These are phyloP conservation scores for Gymnocheta viridis DNA, from an alignment of 2,888 invertebrate species.

Conservation along the genomic window DNA sequence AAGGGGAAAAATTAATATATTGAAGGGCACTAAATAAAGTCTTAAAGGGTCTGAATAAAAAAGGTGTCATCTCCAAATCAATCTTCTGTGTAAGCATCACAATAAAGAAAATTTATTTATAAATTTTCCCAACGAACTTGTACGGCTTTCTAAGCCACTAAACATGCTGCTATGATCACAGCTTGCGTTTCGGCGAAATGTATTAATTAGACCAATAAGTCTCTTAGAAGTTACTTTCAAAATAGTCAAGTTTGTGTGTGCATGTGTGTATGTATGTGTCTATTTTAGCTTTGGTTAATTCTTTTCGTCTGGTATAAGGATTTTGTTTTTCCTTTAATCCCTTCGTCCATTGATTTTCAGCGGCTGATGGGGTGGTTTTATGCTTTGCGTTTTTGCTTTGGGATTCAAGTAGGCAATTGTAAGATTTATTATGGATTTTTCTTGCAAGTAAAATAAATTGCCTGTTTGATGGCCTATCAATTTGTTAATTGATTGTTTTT, in stretches of 20 bases:
- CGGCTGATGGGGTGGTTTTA: background rate
- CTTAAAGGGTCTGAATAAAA: too few species aligned
- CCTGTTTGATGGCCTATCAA: constrained; percentile 70
- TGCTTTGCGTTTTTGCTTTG: background rate
- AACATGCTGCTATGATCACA: too few species aligned
- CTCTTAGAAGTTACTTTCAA: background rate
- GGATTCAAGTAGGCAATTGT: constrained; percentile 59
- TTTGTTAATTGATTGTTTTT: constrained; percentile 72
- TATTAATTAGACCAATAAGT: constrained; percentile 51
- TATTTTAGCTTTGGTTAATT: background rate
- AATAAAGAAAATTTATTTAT: too few species aligned
- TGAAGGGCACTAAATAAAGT: too few species aligned
- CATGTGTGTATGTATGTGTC: background rate
- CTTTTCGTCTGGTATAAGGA: constrained; percentile 17
- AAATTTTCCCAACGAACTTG: too few species aligned
- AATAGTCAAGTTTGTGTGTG: background rate
- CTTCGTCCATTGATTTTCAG: background rate
- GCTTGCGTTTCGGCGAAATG: constrained; percentile 37
- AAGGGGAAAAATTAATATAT: too few species aligned
- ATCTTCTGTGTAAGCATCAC: too few species aligned
- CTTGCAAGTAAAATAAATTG: constrained; percentile 70
- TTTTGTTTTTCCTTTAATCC: background rate
- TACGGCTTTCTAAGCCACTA: too few species aligned
- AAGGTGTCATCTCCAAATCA: too few species aligned
- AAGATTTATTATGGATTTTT: constrained; percentile 70